phyloP scores from a whole-genome alignment of 1,140 invertebrate species.

The Mya arenaria region DNA sequence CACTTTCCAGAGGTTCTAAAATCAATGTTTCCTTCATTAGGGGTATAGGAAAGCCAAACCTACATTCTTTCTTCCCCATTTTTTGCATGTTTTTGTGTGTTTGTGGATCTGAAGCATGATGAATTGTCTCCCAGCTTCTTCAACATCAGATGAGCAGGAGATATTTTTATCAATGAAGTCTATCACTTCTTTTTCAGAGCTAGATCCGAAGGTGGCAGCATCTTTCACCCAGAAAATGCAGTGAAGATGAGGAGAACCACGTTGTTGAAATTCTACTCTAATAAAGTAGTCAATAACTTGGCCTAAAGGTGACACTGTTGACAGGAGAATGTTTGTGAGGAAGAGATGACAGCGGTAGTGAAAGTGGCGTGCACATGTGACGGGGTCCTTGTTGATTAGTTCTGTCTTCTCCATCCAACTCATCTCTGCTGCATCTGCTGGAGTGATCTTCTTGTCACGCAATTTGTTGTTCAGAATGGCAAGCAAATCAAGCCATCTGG shows the following conservation, averaged over 20 bases:
- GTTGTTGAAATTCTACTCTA: constrained; percentile 19
- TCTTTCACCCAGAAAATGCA: constrained; percentile 18
- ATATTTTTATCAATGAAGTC: constrained; percentile 21
- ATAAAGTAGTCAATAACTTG: constrained; percentile 43
- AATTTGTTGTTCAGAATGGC: constrained; percentile 36
- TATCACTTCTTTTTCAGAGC: neutral
- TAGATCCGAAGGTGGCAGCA: constrained; percentile 14
- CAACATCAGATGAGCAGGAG: neutral
- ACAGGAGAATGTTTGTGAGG: constrained; percentile 60
- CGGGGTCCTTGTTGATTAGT: constrained; percentile 55
- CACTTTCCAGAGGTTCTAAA: constrained; percentile 47
- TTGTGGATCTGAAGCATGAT: constrained; percentile 45
- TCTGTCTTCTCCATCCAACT: constrained; percentile 48
- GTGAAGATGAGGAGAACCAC: constrained; percentile 32
- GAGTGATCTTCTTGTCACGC: neutral
- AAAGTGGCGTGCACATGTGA: constrained; percentile 60
- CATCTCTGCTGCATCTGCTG: constrained; percentile 37
- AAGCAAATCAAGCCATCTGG: constrained; percentile 58
- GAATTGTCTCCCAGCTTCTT: constrained; percentile 5
- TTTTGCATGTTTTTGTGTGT: constrained; percentile 58
- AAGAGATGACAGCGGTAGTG: constrained; percentile 48
- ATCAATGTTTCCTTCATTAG: constrained; percentile 59
- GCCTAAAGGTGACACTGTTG: constrained; percentile 45
- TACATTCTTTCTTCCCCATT: constrained; percentile 43
- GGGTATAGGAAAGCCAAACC: constrained; percentile 61